Percentiles rank a stretch among this genome's conserved stretches.
phyloP scores from a whole-genome alignment of 1,140 invertebrate species.

The Scaptomyza pallida region DNA sequence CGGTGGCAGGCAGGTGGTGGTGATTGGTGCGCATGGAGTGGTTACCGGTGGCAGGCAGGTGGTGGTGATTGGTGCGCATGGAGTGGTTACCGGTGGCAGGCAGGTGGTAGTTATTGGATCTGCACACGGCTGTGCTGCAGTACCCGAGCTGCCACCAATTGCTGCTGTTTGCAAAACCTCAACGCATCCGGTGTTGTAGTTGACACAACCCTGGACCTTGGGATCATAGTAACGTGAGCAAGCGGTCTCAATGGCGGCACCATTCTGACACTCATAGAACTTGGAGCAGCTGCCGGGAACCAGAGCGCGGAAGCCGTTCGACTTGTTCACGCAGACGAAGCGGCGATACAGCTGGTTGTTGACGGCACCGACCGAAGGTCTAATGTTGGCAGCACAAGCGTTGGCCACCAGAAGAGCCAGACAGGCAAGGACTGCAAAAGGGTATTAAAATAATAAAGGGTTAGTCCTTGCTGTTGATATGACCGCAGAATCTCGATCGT shows the following conservation, averaged over 20 bases:
- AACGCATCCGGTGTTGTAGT: slow-evolving; percentile 67
- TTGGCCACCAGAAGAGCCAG: slow-evolving; percentile 47
- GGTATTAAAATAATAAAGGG: not conserved
- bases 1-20: not conserved
- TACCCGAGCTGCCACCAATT: not conserved
- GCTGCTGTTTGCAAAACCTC: slow-evolving; percentile 25
- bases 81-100: slow-evolving; percentile 13
- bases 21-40: not conserved
- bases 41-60: not conserved
- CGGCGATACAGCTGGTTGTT: slow-evolving; percentile 65
- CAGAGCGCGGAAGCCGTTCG: slow-evolving; percentile 63
- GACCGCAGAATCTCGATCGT: not conserved
- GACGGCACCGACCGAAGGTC: slow-evolving; percentile 40
- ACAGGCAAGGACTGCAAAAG: slow-evolving; percentile 53
- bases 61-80: slow-evolving; percentile 16
- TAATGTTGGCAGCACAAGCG: slow-evolving; percentile 49
- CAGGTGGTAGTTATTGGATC: slow-evolving; percentile 21
- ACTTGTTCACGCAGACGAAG: slow-evolving; percentile 59
- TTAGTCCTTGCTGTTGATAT: slow-evolving; percentile 29
- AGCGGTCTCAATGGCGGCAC: slow-evolving; percentile 39
- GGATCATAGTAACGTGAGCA: slow-evolving; percentile 68
- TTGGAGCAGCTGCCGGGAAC: slow-evolving; percentile 76
- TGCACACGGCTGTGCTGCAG: slow-evolving; percentile 27
- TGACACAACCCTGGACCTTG: slow-evolving; percentile 56
- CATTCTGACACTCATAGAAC: slow-evolving; percentile 71